Evolutionary conservation across 2,797 vertebrate species (phyloP).

Genomic region (Coccyzus lansbergi): DNA sequence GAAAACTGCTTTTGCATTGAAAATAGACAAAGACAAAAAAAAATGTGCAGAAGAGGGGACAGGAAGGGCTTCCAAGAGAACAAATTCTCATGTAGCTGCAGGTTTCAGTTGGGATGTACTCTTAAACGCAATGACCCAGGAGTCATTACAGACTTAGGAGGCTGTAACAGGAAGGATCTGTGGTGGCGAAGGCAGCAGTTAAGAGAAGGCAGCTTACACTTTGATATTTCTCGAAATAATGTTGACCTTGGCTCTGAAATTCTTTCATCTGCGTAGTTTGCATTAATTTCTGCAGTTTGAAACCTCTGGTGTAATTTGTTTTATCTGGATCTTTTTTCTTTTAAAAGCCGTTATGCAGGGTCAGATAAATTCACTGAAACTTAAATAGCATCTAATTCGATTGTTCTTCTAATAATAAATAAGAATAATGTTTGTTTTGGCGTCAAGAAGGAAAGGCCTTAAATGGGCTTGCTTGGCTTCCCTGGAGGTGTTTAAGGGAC

Average conservation of each 20-base stretch:
- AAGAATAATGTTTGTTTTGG: background rate
- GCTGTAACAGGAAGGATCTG: background rate
- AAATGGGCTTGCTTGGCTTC: background rate
- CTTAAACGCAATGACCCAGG: too few relatives aligned
- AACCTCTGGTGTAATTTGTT: background rate
- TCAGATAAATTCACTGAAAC: background rate
- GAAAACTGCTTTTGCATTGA: slow-evolving; percentile 6
- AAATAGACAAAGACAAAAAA: background rate
- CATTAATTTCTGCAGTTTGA: background rate
- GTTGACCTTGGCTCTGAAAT: background rate
- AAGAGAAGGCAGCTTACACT: background rate
- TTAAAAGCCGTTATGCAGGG: background rate
- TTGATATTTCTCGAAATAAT: background rate
- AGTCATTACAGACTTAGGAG: background rate
- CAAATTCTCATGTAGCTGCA: background rate
- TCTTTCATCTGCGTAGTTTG: background rate
- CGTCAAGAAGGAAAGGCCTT: background rate
- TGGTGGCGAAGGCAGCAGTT: background rate
- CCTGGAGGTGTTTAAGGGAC: too few relatives aligned
- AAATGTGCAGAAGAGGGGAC: background rate
- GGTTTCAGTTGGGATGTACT: background rate
- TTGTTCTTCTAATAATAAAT: background rate
- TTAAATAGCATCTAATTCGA: background rate
- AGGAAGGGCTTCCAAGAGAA: background rate
- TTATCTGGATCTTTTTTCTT: background rate